Evolutionary conservation across 2,797 vertebrate genomes (phyloP).

Genomic region (Masticophis lateralis): DNA sequence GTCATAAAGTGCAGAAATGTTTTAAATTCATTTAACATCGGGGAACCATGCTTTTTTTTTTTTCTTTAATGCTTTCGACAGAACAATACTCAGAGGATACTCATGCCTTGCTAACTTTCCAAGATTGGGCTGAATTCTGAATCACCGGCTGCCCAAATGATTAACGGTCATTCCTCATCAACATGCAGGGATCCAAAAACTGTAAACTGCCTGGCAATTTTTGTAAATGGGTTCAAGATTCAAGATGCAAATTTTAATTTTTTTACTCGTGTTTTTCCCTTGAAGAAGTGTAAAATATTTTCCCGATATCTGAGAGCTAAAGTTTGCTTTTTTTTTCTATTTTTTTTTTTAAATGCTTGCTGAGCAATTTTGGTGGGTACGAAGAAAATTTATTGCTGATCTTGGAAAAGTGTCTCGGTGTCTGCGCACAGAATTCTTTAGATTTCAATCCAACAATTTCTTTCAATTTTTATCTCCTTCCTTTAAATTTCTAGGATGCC

Average conservation of each 20-base stretch:
- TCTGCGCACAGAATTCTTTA: not conserved
- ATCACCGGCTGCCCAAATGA: not conserved
- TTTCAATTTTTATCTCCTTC: not conserved
- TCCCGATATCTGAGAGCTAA: not conserved
- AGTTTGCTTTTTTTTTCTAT: not conserved
- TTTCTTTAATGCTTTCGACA: not conserved
- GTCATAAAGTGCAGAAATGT: not conserved
- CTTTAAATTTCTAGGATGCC: not conserved
- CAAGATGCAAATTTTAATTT: not conserved
- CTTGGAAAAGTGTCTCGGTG: not conserved
- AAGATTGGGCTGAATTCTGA: not conserved
- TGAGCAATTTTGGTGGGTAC: not conserved
- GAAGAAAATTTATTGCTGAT: not conserved
- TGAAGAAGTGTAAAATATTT: not conserved
- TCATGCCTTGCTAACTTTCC: not conserved
- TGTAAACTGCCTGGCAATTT: not conserved
- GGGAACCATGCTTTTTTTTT: not conserved
- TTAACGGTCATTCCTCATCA: fast-evolving
- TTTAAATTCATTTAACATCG: not conserved
- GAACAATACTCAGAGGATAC: not conserved
- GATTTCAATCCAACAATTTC: not conserved
- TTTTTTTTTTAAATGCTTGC: not conserved
- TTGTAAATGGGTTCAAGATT: not conserved
- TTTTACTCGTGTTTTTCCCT: not conserved
- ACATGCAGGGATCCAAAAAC: not conserved